Evolutionary conservation across 2,113 vertebrate species (phyloP), one percentile per base, ranked within the genome.

Genomic region (Bambusicola thoracicus): DNA sequence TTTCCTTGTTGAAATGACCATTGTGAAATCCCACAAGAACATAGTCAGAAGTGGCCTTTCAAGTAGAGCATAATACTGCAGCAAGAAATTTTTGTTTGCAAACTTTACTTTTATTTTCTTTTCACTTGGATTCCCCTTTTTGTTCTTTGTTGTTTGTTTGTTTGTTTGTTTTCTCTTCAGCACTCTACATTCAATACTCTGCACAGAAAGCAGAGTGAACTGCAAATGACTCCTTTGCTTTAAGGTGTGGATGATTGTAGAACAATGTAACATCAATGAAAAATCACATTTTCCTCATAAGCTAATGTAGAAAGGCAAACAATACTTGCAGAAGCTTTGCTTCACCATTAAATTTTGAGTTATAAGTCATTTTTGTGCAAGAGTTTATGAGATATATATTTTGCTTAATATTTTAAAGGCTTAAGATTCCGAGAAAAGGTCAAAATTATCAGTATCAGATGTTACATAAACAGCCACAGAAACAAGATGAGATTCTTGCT

Each of bases 71-170:
- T 56, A 63, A 86, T 63, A 78, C 48, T 83, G 34, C 4, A 78
- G 43, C 55, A 90, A 82, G 92, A 96, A 92, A 90, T 82, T 44
- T 90, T 73, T 55, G 66, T 43, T 84, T 88, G 58, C 8, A 67
- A 82, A 89, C 11, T 75, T 78, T 56, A 22, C 29, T 24, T 40
- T 27, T 53, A 34, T 84, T 56, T 9, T 17, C 12, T 38, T 89
- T 94, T 82, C 30, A 72, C 15, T 89, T 32, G 53, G 84, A 88
- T 94, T 94, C 24, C 10, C 49, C 8, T 96, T 29, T 53, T 53
- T 53, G 8, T 27, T 53, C 8, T 53, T 16, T 29, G 13, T 29
- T 29, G n/a, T n/a, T n/a, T n/a, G n/a, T 86, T 74, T 74, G 17
- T 43, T 43, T 43, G n/a, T 43, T 43, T 43, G 10, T 41, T 43